Conservation (phyloP, 2,888 invertebrate species). For the Aproaerema taeniolella region DNA sequence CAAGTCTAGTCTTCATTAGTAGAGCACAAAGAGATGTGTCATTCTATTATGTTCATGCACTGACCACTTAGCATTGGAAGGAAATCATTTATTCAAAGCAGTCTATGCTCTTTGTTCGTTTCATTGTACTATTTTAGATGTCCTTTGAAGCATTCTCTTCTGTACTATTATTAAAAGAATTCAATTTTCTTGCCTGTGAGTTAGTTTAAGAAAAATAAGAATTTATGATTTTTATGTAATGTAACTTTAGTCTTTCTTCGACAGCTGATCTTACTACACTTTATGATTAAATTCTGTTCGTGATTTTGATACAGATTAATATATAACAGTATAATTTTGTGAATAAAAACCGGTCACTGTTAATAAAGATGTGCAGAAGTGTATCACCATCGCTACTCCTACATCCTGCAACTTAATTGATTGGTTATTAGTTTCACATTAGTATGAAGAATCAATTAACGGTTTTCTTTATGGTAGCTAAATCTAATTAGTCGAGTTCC, state of each 20-base stretch:
- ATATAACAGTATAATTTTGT: too few relatives aligned
- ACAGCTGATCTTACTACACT: too few relatives aligned
- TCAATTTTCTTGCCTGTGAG: too few relatives aligned
- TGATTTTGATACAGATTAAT: too few relatives aligned
- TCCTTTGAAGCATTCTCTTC: slow-evolving; percentile 15
- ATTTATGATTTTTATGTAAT: too few relatives aligned
- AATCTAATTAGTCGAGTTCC: slow-evolving; percentile 62
- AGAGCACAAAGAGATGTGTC: slow-evolving; percentile 55
- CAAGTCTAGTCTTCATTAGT: slow-evolving; percentile 41
- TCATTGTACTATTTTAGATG: slow-evolving; percentile 16
- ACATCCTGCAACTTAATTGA: slow-evolving; percentile 38
- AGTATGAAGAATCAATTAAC: slow-evolving; percentile 66
- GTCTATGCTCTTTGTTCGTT: slow-evolving; percentile 35
- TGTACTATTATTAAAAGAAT: too few relatives aligned
- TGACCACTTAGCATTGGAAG: slow-evolving; percentile 62
- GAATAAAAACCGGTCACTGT: too few relatives aligned
- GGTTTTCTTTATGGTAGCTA: slow-evolving; percentile 48
- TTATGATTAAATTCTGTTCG: too few relatives aligned
- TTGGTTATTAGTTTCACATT: slow-evolving; percentile 44
- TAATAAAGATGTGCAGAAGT: neutral
- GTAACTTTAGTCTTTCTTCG: too few relatives aligned
- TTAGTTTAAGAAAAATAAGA: too few relatives aligned
- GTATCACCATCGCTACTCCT: neutral
- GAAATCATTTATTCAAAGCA: slow-evolving; percentile 67
- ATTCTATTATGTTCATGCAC: slow-evolving; percentile 59